Conservation (phyloP, 2,113 vertebrate genomes). For the Rutilus rutilus region DNA sequence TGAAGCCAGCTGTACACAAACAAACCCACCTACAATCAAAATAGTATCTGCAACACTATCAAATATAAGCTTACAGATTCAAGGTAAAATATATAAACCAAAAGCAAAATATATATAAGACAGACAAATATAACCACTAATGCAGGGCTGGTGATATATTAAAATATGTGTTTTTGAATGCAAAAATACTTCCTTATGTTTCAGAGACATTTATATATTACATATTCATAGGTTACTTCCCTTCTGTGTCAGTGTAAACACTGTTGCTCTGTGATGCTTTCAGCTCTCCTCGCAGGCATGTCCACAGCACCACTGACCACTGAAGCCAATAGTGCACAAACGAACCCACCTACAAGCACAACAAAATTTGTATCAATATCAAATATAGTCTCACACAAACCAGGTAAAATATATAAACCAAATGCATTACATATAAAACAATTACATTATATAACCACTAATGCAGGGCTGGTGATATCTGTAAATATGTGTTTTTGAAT, state of each 20-base stretch:
- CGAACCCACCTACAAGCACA: background rate
- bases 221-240: too few species aligned
- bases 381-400: rapidly evolving
- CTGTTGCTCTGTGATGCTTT: background rate
- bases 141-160: too few species aligned
- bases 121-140: too few species aligned
- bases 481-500: too few species aligned
- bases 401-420: background rate
- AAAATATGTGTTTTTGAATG: too few species aligned
- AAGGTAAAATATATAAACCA: background rate
- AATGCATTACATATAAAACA: background rate
- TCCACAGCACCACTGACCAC: rapidly evolving
- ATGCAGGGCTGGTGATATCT: background rate
- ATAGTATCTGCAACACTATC: background rate
- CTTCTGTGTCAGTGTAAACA: background rate
- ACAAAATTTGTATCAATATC: background rate
- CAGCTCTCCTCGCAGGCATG: rapidly evolving
- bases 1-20: too few species aligned
- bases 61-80: background rate
- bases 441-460: background rate
- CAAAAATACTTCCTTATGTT: background rate
- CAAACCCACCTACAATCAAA: background rate
- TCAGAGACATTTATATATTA: too few species aligned
- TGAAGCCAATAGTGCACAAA: background rate
- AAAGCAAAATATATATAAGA: background rate